These are phyloP conservation scores for Drosophila auraria DNA, from an alignment of 1,140 invertebrate genomes.

Conservation along the genomic window DNA sequence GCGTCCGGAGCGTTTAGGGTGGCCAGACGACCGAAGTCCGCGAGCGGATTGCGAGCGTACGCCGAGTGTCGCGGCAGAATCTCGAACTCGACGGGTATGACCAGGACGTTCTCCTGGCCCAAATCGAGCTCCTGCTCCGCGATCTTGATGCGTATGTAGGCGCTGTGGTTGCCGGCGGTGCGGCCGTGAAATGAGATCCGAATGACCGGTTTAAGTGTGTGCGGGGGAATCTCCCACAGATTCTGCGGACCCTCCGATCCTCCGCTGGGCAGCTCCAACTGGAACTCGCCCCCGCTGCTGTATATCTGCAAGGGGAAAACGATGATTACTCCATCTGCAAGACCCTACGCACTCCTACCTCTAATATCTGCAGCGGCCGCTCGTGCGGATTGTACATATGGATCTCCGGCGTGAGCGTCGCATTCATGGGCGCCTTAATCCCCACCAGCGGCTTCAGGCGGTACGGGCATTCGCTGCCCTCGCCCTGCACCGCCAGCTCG, in stretches of 20 bases:
- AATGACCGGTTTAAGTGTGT: constrained; percentile 95
- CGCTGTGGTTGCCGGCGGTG: constrained; percentile 84
- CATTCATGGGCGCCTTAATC: constrained; percentile 95
- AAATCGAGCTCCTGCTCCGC: constrained; percentile 52
- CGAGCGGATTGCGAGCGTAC: constrained; percentile 90
- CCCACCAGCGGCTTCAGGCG: constrained; percentile 94
- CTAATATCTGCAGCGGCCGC: constrained; percentile 92
- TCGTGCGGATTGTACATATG: constrained; percentile 97
- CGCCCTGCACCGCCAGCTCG: constrained; percentile 91
- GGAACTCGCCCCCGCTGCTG: constrained; percentile 95
- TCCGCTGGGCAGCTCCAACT: constrained; percentile 93
- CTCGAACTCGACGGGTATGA: constrained; percentile 95
- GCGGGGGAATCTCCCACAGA: constrained; percentile 96
- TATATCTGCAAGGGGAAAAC: constrained; percentile 86
- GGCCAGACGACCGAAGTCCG: constrained; percentile 91
- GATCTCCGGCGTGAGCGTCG: constrained; percentile 95
- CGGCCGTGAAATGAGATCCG: constrained; percentile 92
- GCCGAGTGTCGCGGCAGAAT: constrained; percentile 90
- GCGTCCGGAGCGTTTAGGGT: constrained; percentile 50
- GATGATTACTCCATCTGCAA: background rate
- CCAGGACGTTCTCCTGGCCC: constrained; percentile 86
- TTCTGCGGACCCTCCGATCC: constrained; percentile 90
- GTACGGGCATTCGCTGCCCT: constrained; percentile 94
- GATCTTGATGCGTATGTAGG: constrained; percentile 85
- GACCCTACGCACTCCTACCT: constrained; percentile 40